Base-by-base conservation (phyloP, 2,888 invertebrate genomes). In the Cryptus viduatorius region DNA sequence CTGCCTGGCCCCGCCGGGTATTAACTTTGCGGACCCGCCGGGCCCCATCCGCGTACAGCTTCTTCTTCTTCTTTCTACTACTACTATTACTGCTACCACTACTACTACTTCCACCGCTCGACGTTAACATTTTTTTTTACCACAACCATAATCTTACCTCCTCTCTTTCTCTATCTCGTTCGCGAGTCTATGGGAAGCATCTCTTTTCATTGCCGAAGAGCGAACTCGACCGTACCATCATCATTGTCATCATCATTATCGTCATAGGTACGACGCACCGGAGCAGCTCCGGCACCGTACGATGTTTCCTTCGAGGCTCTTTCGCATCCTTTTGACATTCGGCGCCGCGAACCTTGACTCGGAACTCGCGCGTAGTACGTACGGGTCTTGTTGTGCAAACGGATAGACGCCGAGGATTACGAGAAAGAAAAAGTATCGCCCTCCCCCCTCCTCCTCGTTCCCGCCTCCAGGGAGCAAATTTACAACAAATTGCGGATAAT, bases 331-430 rank as follows among this genome's bases (percentile, higher is more conserved):
- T 64, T 76, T 73, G 83, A 83, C 79, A 59, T 83, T 68, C 48
- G 48, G n/a, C 48, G 12, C 83, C 61, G 68, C 78, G 80, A 83
- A 85, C 86, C 86, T 86, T 86, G 86, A 85, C 79, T 72, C 69
- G 14, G 29, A 59, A 72, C 44, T 31, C 19, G 64, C 61, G 65
- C 53, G 64, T 29, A 46, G 19, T 61, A 31, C 59, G 59, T n/a
- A 31, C 59, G 59, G 5, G 59, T 61, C 50, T 50, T 37, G 79
- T 82, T 85, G 79, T 72, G 79, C 75, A 80, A 83, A 80, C 56
- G 64, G 46, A 29, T 42, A 68, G 59, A 81, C 65, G 50, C 29
- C 42, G 53, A 50, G n/a, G 59, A 10, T 59, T 59, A 29, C 12
- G 37, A 61, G 29, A 56, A 5, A 56, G 53, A 44, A 24, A 37